Percentiles rank a stretch among this genome's conserved stretches.
These are phyloP conservation scores for Caradrina kadenii DNA, from an alignment of 2,888 invertebrate species.

Conservation along the genomic window DNA sequence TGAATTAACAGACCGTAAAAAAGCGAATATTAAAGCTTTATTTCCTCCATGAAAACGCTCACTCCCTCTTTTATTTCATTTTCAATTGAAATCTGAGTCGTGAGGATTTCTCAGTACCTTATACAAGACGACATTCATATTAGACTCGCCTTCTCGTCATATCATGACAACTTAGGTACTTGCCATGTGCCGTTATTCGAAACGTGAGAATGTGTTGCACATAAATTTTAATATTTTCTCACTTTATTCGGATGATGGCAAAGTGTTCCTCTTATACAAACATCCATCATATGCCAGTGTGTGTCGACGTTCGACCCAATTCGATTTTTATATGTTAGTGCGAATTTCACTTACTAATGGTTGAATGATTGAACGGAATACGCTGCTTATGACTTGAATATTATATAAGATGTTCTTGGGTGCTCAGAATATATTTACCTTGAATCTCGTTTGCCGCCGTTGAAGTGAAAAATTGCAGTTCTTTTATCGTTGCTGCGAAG, in stretches of 20 bases:
- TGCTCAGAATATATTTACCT: constrained; percentile 32
- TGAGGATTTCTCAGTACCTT: constrained; percentile 23
- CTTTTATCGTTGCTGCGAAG: constrained; percentile 1
- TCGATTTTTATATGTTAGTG: constrained; percentile 60
- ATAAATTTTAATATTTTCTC: constrained; percentile 67
- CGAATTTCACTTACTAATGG: constrained; percentile 60
- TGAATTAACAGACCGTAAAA: constrained; percentile 42
- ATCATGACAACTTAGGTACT: constrained; percentile 35
- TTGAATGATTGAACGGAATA: constrained; percentile 56
- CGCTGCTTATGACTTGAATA: constrained; percentile 62
- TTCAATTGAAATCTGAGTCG: constrained; percentile 45
- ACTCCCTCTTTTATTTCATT: constrained; percentile 48
- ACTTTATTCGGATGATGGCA: constrained; percentile 53
- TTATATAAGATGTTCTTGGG: constrained; percentile 43
- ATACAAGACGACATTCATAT: constrained; percentile 38
- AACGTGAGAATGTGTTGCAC: constrained; percentile 44
- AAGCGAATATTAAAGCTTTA: constrained; percentile 47
- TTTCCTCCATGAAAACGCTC: constrained; percentile 30
- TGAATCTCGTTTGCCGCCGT: constrained; percentile 14
- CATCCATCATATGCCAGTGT: constrained; percentile 60
- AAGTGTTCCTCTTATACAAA: constrained; percentile 43
- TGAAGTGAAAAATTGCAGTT: constrained; percentile 17
- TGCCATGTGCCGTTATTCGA: constrained; percentile 37
- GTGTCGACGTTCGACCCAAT: constrained; percentile 57
- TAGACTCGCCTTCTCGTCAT: constrained; percentile 27